Percentiles rank a stretch among this genome's conserved stretches.
These are phyloP conservation scores for Thaumatotibia leucotreta DNA, from an alignment of 1,140 invertebrate genomes.

Conservation along the genomic window DNA sequence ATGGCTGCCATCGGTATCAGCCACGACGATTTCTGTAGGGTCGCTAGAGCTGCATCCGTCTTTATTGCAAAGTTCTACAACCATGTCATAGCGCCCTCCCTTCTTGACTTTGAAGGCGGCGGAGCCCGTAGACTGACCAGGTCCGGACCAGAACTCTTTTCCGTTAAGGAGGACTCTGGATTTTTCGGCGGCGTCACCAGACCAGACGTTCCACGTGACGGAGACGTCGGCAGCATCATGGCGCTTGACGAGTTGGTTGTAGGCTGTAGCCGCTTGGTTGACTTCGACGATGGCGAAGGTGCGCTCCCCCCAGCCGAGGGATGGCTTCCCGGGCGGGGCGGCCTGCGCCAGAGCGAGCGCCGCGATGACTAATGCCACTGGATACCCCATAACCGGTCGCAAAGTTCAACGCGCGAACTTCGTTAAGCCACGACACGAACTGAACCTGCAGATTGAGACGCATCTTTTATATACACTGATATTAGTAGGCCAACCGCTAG, in stretches of 20 bases:
- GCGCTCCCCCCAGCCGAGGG: slow-evolving; percentile 62
- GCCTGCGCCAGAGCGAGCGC: slow-evolving; percentile 39
- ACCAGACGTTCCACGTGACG: slow-evolving; percentile 66
- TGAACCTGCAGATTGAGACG: slow-evolving; percentile 46
- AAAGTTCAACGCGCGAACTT: slow-evolving; percentile 41
- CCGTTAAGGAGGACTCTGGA: slow-evolving; percentile 51
- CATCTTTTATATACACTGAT: slow-evolving; percentile 62
- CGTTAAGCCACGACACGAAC: slow-evolving; percentile 45
- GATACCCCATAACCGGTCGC: slow-evolving; percentile 60
- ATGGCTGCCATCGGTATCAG: slow-evolving; percentile 68
- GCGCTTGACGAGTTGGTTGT: slow-evolving; percentile 61
- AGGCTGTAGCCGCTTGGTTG: slow-evolving; percentile 66
- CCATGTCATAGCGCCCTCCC: slow-evolving; percentile 62
- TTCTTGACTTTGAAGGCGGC: slow-evolving; percentile 62
- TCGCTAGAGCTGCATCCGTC: slow-evolving; percentile 62
- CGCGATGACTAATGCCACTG: slow-evolving; percentile 42
- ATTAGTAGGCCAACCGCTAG: slow-evolving; percentile 70
- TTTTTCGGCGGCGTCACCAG: slow-evolving; percentile 54
- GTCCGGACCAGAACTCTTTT: slow-evolving; percentile 57
- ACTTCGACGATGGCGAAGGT: slow-evolving; percentile 68
- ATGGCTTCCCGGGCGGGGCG: slow-evolving; percentile 59
- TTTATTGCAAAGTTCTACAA: slow-evolving; percentile 56
- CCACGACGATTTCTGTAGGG: slow-evolving; percentile 58
- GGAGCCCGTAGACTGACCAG: slow-evolving; percentile 40
- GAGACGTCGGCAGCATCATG: slow-evolving; percentile 60